Conservation (phyloP, 2,797 vertebrate genomes). For the Coracias cyanogaster region DNA sequence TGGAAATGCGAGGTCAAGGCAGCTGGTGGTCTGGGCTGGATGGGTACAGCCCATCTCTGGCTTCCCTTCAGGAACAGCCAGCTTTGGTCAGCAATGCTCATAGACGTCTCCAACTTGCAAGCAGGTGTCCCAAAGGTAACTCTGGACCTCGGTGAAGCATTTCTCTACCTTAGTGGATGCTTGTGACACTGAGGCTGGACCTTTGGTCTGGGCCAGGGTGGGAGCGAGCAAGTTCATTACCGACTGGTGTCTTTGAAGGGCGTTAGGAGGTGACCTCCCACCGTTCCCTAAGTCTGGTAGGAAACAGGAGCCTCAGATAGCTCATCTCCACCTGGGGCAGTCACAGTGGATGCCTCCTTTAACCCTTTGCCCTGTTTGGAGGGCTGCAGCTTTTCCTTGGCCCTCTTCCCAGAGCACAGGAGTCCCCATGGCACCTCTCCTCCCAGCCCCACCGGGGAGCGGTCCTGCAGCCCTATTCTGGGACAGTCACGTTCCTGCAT, state of each 20-base stretch:
- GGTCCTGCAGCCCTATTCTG: neutral
- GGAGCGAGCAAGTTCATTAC: neutral
- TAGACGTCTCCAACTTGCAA: neutral
- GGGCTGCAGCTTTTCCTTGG: neutral
- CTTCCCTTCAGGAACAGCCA: neutral
- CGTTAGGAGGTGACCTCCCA: neutral
- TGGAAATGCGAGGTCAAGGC: neutral
- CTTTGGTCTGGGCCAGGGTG: neutral
- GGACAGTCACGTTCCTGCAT: slow-evolving; percentile 44
- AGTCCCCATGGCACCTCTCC: neutral
- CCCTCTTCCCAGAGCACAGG: neutral
- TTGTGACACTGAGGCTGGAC: neutral
- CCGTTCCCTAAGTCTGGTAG: neutral
- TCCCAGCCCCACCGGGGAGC: neutral
- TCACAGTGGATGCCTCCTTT: neutral
- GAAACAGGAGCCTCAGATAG: neutral
- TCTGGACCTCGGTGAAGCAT: neutral
- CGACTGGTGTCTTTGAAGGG: no score
- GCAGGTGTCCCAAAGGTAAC: accelerated
- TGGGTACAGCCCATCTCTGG: neutral
- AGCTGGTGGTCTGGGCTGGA: neutral
- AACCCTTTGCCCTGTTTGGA: neutral
- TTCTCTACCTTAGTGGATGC: neutral
- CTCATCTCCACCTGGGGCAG: neutral
- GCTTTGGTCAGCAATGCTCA: neutral